Conservation (phyloP, 2,113 vertebrate genomes). For the Prochilodus magdalenae region DNA sequence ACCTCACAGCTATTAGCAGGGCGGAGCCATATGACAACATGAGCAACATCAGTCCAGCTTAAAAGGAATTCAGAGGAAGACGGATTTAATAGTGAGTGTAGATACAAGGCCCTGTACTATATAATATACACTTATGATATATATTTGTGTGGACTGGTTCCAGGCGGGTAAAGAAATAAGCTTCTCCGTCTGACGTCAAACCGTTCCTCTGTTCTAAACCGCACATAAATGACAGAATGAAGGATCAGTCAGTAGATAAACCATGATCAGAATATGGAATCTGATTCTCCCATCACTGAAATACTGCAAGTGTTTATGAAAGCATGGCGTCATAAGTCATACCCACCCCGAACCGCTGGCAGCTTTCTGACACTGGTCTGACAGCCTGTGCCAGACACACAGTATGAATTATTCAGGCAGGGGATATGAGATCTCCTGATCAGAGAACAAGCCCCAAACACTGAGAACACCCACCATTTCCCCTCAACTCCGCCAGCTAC, state of each 20-base stretch:
- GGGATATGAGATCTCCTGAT: conserved; percentile 40
- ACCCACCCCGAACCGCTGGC: background rate
- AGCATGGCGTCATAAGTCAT: background rate
- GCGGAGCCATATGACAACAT: too few species aligned
- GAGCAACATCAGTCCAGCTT: too few species aligned
- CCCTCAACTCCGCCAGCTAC: background rate
- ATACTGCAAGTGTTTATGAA: background rate
- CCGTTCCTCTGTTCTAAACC: too few species aligned
- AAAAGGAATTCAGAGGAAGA: too few species aligned
- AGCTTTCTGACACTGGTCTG: conserved; percentile 39
- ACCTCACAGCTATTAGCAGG: too few species aligned
- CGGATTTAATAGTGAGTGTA: too few species aligned
- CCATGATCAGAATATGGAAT: conserved; percentile 5
- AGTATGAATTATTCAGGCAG: conserved; percentile 55
- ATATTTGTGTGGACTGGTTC: background rate
- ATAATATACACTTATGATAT: too few species aligned
- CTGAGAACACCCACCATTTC: too few species aligned
- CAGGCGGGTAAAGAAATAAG: background rate
- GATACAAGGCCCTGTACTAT: too few species aligned
- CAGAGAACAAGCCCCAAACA: conserved; percentile 11
- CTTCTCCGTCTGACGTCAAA: too few species aligned
- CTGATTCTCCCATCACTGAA: background rate
- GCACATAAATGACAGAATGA: background rate
- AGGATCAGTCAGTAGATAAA: background rate
- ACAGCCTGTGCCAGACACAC: conserved; percentile 34